phyloP scores from a whole-genome alignment of 1,140 invertebrate genomes.

The Trichomalopsis sarcophagae region DNA sequence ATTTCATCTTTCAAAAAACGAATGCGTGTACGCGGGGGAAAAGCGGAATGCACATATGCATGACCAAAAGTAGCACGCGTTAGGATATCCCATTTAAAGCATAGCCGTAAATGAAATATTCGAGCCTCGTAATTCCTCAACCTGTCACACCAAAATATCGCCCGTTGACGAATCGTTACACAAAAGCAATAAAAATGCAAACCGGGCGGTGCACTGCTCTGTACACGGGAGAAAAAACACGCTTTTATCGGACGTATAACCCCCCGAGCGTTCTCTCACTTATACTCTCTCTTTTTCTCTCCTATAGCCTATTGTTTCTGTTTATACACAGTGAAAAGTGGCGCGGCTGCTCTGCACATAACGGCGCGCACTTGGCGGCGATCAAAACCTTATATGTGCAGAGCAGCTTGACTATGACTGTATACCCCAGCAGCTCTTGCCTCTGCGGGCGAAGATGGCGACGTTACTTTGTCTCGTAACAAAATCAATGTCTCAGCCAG shows the following conservation, averaged over 20 bases:
- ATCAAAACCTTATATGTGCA: conserved; percentile 10
- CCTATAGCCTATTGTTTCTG: background rate
- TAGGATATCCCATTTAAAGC: conserved; percentile 15
- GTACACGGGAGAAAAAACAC: conserved; percentile 48
- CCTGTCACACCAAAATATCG: conserved; percentile 34
- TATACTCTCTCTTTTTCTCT: background rate
- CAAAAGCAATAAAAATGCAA: conserved; percentile 37
- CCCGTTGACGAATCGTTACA: conserved; percentile 2
- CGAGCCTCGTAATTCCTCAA: conserved; percentile 31
- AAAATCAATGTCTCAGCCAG: conserved; percentile 49
- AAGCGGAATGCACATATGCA: background rate
- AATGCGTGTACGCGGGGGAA: too few species aligned
- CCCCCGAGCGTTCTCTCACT: background rate
- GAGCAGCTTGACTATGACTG: background rate
- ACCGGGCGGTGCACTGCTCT: background rate
- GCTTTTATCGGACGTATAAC: conserved; percentile 49
- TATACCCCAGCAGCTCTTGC: background rate
- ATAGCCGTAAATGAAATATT: conserved; percentile 42
- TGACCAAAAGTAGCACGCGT: background rate
- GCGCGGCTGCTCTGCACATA: conserved; percentile 9
- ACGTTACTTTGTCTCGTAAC: conserved; percentile 31
- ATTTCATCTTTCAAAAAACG: too few species aligned
- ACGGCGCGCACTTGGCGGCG: background rate
- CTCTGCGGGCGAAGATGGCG: background rate
- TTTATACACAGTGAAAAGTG: conserved; percentile 19